Conservation (phyloP, 2,888 invertebrate species). For the Sclerodermus sp. region DNA sequence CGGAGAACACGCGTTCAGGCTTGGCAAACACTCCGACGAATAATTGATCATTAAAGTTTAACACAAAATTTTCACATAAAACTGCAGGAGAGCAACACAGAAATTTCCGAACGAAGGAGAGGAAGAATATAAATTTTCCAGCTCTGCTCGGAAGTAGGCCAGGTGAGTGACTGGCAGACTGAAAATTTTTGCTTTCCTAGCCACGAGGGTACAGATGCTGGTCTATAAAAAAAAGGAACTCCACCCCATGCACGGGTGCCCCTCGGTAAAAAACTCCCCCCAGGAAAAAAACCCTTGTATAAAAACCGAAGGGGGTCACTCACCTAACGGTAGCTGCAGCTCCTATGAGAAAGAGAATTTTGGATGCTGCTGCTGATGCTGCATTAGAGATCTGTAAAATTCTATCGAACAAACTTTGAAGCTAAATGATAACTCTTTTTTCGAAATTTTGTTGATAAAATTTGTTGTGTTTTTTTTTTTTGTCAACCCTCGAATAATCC, state of each 20-base stretch:
- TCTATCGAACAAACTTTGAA: neutral
- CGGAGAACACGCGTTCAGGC: too few relatives aligned
- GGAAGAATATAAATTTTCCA: slow-evolving; percentile 25
- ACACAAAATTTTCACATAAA: too few relatives aligned
- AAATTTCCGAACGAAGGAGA: too few relatives aligned
- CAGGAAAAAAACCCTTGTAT: slow-evolving; percentile 50
- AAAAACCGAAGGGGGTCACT: slow-evolving; percentile 54
- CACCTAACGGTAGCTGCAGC: slow-evolving; percentile 43
- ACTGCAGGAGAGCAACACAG: too few relatives aligned
- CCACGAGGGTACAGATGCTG: slow-evolving; percentile 54
- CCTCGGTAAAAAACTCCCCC: slow-evolving; percentile 45
- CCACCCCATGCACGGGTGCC: slow-evolving; percentile 48
- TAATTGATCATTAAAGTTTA: too few relatives aligned
- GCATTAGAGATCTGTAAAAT: slow-evolving; percentile 3
- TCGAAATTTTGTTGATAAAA: neutral
- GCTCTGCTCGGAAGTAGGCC: slow-evolving; percentile 46
- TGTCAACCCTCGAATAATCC: too few relatives aligned
- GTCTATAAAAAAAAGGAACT: slow-evolving; percentile 48
- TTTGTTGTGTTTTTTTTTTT: neutral
- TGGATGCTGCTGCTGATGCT: too few relatives aligned
- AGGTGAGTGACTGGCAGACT: slow-evolving; percentile 55
- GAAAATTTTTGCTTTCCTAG: slow-evolving; percentile 51
- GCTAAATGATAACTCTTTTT: neutral
- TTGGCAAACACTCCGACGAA: too few relatives aligned
- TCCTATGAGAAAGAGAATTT: slow-evolving; percentile 20